phyloP scores from a whole-genome alignment of 2,113 vertebrate species.

The Ondatra zibethicus region DNA sequence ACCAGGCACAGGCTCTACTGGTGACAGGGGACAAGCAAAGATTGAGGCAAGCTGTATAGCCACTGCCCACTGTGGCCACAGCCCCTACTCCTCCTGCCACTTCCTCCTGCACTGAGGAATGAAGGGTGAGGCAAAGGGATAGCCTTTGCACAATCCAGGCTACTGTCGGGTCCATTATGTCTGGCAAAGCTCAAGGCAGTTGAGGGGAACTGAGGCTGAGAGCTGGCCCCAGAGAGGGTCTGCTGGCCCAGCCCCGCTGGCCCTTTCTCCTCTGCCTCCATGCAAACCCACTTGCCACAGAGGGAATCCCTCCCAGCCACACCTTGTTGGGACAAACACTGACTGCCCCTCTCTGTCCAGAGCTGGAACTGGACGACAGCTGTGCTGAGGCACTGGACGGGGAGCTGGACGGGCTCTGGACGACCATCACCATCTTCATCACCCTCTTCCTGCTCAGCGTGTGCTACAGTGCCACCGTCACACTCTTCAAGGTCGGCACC shows the following conservation, averaged over 20 bases:
- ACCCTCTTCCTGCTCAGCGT: constrained; percentile 84
- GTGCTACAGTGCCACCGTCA: constrained; percentile 79
- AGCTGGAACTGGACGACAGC: not conserved
- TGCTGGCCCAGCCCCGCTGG: not conserved
- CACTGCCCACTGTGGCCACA: not conserved
- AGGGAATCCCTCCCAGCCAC: rapidly evolving
- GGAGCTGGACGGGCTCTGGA: constrained; percentile 79
- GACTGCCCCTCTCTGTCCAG: constrained; percentile 54
- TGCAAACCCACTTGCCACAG: not conserved
- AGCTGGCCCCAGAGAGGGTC: not conserved
- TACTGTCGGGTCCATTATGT: too few species aligned
- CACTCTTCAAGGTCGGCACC: constrained; percentile 79
- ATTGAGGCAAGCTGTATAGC: not conserved
- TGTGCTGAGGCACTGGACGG: constrained; percentile 52
- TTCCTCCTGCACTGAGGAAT: not conserved
- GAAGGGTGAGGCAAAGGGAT: not conserved
- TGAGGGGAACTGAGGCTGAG: not conserved
- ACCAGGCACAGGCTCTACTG: not conserved
- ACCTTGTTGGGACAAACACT: not conserved
- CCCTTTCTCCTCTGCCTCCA: not conserved
- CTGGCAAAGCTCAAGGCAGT: not conserved
- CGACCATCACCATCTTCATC: constrained; percentile 82
- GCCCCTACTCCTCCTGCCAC: not conserved
- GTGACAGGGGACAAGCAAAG: not conserved
- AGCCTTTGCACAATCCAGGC: rapidly evolving